Conservation (phyloP, 2,888 invertebrate species). For the Lasius platythorax region DNA sequence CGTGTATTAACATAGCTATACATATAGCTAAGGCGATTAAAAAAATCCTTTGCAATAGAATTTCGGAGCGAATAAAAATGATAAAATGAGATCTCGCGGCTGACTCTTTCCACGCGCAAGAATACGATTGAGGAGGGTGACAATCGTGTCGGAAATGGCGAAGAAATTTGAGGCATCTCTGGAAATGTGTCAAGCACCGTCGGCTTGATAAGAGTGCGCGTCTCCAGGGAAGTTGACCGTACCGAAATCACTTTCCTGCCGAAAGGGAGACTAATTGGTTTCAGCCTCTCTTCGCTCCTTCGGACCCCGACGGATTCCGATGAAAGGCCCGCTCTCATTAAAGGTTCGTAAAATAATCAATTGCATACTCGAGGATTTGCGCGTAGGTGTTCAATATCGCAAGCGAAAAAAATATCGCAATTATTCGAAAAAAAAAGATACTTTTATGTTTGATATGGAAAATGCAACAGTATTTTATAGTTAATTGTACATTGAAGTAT, state of each 20-base stretch:
- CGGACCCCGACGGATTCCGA: constrained; percentile 40
- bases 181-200: constrained; percentile 73
- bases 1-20: background rate
- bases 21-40: background rate
- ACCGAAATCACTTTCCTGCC: constrained; percentile 71
- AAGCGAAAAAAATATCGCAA: too few relatives aligned
- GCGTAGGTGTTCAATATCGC: background rate
- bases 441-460: background rate
- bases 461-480: background rate
- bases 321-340: constrained; percentile 62
- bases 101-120: background rate
- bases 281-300: constrained; percentile 45
- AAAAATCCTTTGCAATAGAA: background rate
- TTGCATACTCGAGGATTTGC: background rate
- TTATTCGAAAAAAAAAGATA: background rate
- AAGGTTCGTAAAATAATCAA: constrained; percentile 69
- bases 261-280: constrained; percentile 74
- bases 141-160: constrained; percentile 20
- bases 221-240: constrained; percentile 58
- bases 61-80: background rate
- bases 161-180: constrained; percentile 59
- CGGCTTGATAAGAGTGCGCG: constrained; percentile 71
- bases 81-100: background rate
- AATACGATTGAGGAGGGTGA: background rate
- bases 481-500: background rate